Evolutionary conservation across 2,113 vertebrate species (phyloP).

Genomic region (Hemiscyllium ocellatum): DNA sequence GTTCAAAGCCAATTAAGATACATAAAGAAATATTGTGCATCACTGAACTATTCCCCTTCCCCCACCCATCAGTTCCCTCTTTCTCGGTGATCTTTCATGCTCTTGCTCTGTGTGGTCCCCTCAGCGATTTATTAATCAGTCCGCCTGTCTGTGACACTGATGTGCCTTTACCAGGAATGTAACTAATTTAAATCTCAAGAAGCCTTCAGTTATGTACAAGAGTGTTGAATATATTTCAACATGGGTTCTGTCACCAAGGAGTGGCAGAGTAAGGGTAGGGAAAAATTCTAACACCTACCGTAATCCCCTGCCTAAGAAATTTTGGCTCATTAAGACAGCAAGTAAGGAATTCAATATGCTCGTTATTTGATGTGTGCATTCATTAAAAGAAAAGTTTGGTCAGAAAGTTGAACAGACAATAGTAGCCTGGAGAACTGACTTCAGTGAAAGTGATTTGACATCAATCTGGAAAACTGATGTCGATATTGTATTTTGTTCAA

Average conservation of each 20-base stretch:
- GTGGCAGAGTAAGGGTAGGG: neutral
- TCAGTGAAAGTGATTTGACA: slow-evolving; percentile 21
- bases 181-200: neutral
- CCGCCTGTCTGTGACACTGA: neutral
- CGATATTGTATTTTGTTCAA: slow-evolving; percentile 30
- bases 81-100: neutral
- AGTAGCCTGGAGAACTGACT: slow-evolving; percentile 22
- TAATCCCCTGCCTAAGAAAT: slow-evolving; percentile 27
- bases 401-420: slow-evolving; percentile 8
- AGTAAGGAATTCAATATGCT: neutral
- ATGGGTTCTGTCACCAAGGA: neutral
- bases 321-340: slow-evolving; percentile 5
- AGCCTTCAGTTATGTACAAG: neutral
- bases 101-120: neutral
- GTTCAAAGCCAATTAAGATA: neutral
- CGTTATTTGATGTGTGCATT: slow-evolving; percentile 24
- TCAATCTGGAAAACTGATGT: slow-evolving; percentile 34
- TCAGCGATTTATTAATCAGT: neutral
- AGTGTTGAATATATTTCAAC: neutral
- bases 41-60: neutral
- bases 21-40: too few species aligned
- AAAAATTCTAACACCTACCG: neutral
- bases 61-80: neutral
- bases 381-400: slow-evolving; percentile 14
- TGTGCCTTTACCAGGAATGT: neutral